A percentile compares a stretch with the other conserved stretches of the same genome.
These are phyloP conservation scores for Atopsyche davidsoni DNA, from an alignment of 1,140 invertebrate genomes.

Conservation along the genomic window DNA sequence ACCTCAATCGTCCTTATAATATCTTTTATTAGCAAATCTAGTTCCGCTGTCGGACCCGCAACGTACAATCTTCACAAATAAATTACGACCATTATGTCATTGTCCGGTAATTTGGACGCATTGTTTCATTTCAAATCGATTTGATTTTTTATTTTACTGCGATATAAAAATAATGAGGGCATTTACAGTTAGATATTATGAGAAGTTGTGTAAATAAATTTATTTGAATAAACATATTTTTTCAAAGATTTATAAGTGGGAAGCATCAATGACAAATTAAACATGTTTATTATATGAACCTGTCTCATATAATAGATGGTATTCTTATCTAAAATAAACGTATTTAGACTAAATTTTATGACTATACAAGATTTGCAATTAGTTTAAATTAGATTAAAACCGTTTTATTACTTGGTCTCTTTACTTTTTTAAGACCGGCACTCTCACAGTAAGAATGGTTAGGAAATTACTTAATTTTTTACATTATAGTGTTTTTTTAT, in stretches of 20 bases:
- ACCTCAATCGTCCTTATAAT: constrained; percentile 18
- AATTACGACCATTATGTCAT: constrained; percentile 8
- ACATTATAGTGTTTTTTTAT: too few species aligned
- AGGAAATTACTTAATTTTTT: too few species aligned
- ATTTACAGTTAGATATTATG: constrained; percentile 2
- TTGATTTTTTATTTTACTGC: not conserved
- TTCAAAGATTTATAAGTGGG: not conserved
- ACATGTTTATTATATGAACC: too few species aligned
- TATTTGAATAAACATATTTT: not conserved
- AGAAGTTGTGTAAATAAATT: not conserved
- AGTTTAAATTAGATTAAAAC: too few species aligned
- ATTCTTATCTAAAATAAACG: too few species aligned
- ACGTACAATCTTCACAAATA: constrained; percentile 15
- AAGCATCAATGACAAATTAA: constrained; percentile 4
- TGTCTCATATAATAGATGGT: too few species aligned
- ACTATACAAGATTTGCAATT: too few species aligned
- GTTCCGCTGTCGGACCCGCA: not conserved
- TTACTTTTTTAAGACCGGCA: too few species aligned
- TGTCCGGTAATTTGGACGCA: not conserved
- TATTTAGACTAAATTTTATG: too few species aligned
- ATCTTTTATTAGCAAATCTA: constrained; percentile 17
- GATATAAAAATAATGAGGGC: not conserved
- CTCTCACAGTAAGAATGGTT: too few species aligned
- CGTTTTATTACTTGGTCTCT: too few species aligned
- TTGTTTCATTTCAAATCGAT: not conserved